phyloP scores from a whole-genome alignment of 2,797 vertebrate genomes.

The Onychomys arenicola region DNA sequence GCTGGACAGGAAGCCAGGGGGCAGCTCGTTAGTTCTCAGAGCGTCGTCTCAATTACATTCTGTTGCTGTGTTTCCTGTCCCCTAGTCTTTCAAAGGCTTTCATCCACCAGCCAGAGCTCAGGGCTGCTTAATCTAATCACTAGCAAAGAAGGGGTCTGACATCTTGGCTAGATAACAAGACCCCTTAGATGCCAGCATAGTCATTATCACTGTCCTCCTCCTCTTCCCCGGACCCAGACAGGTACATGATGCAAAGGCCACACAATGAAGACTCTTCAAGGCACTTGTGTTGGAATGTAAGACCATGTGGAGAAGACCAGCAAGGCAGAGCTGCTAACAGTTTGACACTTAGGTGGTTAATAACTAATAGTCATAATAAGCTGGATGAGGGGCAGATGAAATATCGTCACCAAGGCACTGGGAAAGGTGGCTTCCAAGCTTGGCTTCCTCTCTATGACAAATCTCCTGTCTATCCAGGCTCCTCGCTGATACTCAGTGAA shows the following conservation, averaged over 20 bases:
- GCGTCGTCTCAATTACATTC: neutral
- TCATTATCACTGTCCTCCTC: fast-evolving
- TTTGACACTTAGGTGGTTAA: neutral
- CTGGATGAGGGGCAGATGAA: neutral
- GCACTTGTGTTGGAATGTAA: neutral
- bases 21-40: constrained; percentile 42
- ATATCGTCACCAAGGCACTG: neutral
- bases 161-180: neutral
- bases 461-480: neutral
- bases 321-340: fast-evolving
- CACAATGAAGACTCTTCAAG: neutral
- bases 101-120: neutral
- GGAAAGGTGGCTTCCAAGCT: constrained; percentile 29
- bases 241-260: neutral
- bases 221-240: neutral
- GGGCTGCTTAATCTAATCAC: neutral
- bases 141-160: neutral
- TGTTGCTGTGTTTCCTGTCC: neutral
- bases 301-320: neutral
- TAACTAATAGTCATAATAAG: too few relatives aligned
- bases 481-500: neutral
- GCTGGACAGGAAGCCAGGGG: neutral
- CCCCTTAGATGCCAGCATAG: fast-evolving
- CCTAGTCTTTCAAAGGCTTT: neutral
- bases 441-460: neutral